These are phyloP conservation scores for Sebastes baramenuke DNA, from an alignment of 2,797 vertebrate species.

Conservation along the genomic window DNA sequence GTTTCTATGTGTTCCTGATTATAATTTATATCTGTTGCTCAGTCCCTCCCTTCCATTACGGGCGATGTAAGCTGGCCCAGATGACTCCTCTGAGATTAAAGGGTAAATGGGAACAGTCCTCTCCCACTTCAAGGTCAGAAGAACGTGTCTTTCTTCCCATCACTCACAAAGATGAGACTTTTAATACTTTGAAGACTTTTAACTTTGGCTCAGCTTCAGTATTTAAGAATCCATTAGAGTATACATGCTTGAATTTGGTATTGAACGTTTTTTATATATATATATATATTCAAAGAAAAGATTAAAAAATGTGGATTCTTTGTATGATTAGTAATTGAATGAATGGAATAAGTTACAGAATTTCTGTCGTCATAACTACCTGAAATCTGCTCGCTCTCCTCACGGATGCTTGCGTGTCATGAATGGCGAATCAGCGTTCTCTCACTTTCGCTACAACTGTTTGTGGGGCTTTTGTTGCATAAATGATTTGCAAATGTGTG, in stretches of 20 bases:
- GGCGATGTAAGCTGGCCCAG: conserved; percentile 4
- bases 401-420: conserved; percentile 25
- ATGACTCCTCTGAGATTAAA: conserved; percentile 49
- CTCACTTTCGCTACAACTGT: conserved; percentile 43
- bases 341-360: not conserved
- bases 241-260: not conserved
- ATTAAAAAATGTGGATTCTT: not conserved
- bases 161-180: conserved; percentile 25
- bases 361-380: not conserved
- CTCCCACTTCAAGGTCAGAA: conserved; percentile 33
- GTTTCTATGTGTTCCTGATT: not conserved
- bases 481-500: conserved; percentile 32
- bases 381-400: conserved; percentile 6
- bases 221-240: not conserved
- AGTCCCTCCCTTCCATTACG: conserved; percentile 16
- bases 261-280: not conserved
- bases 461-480: conserved; percentile 41
- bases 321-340: not conserved
- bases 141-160: not conserved
- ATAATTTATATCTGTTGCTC: conserved; percentile 28
- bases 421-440: conserved; percentile 20
- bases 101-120: conserved; percentile 35
- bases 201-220: not conserved
- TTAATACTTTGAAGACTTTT: conserved; percentile 14
- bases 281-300: not conserved